Percentiles rank a stretch among this genome's conserved stretches.
Evolutionary conservation across 2,797 vertebrate genomes (phyloP).

Genomic region (Poecilia velifera): DNA sequence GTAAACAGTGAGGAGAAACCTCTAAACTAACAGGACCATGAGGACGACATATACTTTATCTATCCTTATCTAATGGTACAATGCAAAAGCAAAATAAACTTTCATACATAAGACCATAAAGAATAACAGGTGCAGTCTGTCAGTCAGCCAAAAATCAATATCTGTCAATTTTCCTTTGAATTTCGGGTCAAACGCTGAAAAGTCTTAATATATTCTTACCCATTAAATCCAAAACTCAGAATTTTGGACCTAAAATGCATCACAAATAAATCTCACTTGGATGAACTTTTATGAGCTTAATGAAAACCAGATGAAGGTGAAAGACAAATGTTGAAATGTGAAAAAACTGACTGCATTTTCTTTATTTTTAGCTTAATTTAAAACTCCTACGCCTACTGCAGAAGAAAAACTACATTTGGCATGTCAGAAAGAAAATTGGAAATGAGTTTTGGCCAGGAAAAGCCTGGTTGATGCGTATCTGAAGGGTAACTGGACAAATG

Average conservation of each 20-base stretch:
- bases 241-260: neutral
- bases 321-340: neutral
- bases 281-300: neutral
- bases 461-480: neutral
- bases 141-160: neutral
- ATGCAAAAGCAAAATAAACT: neutral
- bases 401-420: neutral
- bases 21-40: neutral
- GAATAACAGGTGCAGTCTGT: neutral
- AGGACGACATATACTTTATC: neutral
- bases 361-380: neutral
- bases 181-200: neutral
- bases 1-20: neutral
- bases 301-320: neutral
- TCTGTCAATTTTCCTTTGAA: neutral
- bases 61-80: neutral
- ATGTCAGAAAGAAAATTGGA: neutral
- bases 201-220: neutral
- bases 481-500: neutral
- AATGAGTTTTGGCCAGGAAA: neutral
- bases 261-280: neutral
- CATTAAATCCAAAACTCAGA: neutral
- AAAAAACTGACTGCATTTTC: neutral
- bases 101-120: neutral
- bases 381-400: neutral